Evolutionary conservation across 2,888 invertebrate species (phyloP), one percentile per base, ranked within the genome.

Genomic region (Drosophila niveifrons): DNA sequence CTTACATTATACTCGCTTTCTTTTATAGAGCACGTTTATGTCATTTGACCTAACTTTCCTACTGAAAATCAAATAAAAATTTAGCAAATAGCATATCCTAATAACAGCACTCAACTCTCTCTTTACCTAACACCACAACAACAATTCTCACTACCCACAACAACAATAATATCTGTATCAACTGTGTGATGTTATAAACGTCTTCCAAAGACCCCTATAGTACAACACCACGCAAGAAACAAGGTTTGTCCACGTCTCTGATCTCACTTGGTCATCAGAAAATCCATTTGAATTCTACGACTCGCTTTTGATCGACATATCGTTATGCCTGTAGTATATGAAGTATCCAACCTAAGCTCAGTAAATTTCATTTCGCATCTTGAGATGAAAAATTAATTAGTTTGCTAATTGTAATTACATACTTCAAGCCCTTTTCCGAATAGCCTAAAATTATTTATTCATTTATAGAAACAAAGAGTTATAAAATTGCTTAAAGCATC

Each of bases 161-260:
- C 47, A 53, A 69, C 10, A 50, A 59, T 18, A 58, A 43, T 53
- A 63, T 28, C 44, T 53, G 31, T 51, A 72, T 43, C 74, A 66
- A 71, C 68, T 71, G 66, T 68, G 78, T 81, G 77, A 72, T 51
- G 77, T 69, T 51, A 66, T 66, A 66, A 72, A 75, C 66, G 82
- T 89, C 74, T 80, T 82, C 80, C 82, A 90, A 90, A 90, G 90
- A 90, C 89, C 90, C 90, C 77, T 90, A 90, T 90, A 91, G 90
- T 90, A 91, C 90, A 78, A 91, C 91, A 90, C 91, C 90, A 72
- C 90, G 90, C 75, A 90, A 90, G 78, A 90, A 90, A 82, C 79
- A 84, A 90, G 90, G 90, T 90, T 90, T 90, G 90, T 91, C 81
- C 62, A 71, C 39, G 80, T 68, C 55, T 63, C 53, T 64, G 51